These are phyloP conservation scores for Scortum barcoo DNA, from an alignment of 2,113 vertebrate species.

Conservation along the genomic window DNA sequence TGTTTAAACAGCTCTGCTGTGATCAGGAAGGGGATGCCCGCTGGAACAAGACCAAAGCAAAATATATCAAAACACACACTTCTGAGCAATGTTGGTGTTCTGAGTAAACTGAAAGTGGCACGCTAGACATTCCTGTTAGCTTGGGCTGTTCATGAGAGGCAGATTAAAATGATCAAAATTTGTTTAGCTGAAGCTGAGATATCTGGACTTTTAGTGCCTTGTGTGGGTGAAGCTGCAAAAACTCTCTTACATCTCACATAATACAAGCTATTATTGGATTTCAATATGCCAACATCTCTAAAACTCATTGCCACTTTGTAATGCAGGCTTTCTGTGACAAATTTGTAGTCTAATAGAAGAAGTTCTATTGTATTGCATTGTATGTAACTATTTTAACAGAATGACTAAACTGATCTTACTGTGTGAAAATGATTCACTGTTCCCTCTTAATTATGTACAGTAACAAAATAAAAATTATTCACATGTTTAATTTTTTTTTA, in stretches of 20 bases:
- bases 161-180: not conserved
- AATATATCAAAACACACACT: not conserved
- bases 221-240: not conserved
- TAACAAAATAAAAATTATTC: not conserved
- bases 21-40: conserved; percentile 90
- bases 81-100: not conserved
- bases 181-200: not conserved
- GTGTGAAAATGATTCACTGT: too few relatives aligned
- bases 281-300: not conserved
- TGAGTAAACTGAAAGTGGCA: not conserved
- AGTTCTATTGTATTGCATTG: too few relatives aligned
- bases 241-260: not conserved
- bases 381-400: not conserved
- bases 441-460: too few relatives aligned
- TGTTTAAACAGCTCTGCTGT: conserved; percentile 93
- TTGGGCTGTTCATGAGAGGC: not conserved
- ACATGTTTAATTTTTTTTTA: not conserved
- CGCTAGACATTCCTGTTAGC: not conserved
- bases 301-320: not conserved
- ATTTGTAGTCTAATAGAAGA: too few relatives aligned
- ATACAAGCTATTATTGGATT: not conserved
- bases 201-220: not conserved
- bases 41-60: conserved; percentile 66
- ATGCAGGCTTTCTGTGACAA: not conserved
- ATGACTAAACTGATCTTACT: too few relatives aligned